Percentiles rank a stretch among this genome's conserved stretches.
Evolutionary conservation across 92 coral and sea anemone species (phyloP).

Genomic region (Parazoanthus atlanticus): DNA sequence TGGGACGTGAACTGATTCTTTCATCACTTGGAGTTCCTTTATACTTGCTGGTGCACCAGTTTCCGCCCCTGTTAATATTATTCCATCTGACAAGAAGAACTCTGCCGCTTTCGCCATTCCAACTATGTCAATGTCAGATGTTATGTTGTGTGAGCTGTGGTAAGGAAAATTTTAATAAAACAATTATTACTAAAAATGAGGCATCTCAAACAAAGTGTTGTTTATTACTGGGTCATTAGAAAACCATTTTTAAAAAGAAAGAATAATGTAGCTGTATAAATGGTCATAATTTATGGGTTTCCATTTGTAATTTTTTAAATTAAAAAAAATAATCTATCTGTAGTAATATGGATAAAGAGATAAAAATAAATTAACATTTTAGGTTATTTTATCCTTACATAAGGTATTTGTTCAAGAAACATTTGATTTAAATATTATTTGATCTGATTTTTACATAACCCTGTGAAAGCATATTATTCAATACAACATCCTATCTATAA

Average conservation of each 20-base stretch:
- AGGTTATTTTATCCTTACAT: no score
- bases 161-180: not conserved
- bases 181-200: no score
- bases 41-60: slow-evolving; percentile 91
- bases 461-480: not conserved
- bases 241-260: no score
- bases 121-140: slow-evolving; percentile 79
- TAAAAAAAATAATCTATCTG: no score
- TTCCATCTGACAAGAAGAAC: slow-evolving; percentile 92
- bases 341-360: no score
- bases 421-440: no score
- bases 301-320: no score
- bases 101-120: slow-evolving; percentile 95
- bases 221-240: not conserved
- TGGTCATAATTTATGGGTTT: no score
- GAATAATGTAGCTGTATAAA: no score
- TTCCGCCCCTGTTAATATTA: slow-evolving; percentile 83
- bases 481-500: no score
- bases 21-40: slow-evolving; percentile 80
- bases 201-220: not conserved
- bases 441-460: not conserved
- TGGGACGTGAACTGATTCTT: slow-evolving; percentile 84
- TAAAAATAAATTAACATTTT: no score
- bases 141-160: slow-evolving; percentile 90
- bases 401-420: no score